Conservation (phyloP, 2,113 vertebrate genomes). For the Serinus canaria region DNA sequence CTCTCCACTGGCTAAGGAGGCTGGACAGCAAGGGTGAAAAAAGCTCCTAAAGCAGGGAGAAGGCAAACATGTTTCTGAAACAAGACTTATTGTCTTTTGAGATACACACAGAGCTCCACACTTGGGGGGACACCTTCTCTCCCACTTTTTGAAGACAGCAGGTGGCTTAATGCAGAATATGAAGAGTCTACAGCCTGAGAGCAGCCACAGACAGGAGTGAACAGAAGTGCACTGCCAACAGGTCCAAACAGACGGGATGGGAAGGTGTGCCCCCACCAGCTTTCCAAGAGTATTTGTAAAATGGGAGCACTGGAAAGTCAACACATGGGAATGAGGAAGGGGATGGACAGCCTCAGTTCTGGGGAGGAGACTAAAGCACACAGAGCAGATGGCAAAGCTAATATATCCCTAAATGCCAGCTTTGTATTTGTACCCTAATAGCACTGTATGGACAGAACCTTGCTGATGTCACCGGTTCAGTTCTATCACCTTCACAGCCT, state of each 20-base stretch:
- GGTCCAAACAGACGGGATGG: not conserved
- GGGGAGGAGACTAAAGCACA: not conserved
- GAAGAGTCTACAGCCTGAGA: not conserved
- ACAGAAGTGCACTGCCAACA: not conserved
- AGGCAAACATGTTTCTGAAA: not conserved
- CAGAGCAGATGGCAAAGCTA: not conserved
- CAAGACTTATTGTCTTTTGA: not conserved
- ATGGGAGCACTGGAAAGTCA: slow-evolving; percentile 31
- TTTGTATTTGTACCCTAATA: not conserved
- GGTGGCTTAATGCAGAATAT: not conserved
- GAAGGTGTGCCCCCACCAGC: not conserved
- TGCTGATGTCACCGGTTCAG: not conserved
- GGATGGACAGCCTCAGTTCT: not conserved
- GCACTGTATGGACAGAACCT: not conserved
- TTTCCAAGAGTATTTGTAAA: not conserved
- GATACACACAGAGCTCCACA: not conserved
- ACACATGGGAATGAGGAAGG: slow-evolving; percentile 2
- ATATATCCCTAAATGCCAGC: not conserved
- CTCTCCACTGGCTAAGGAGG: not conserved
- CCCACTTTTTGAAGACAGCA: not conserved
- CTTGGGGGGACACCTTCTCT: not conserved
- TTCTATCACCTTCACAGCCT: not conserved
- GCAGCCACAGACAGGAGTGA: not conserved
- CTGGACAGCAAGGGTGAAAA: not conserved
- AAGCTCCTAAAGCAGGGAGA: not conserved